Conservation (phyloP, 2,113 vertebrate species). For the Channa maculata region DNA sequence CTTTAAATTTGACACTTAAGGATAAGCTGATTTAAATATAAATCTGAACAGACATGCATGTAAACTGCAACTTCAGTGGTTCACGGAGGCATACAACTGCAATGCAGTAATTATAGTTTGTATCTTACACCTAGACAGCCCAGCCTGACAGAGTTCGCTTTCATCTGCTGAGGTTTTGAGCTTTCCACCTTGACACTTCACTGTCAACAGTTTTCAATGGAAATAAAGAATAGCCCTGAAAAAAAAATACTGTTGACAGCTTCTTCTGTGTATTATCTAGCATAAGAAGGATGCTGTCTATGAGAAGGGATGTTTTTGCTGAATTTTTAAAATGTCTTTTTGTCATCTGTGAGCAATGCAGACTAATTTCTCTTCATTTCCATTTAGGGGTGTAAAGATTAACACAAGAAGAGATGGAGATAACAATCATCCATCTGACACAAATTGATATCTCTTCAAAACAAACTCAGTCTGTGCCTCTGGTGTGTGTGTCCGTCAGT, state of each 20-base stretch:
- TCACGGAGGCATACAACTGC: no score
- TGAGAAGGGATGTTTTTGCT: neutral
- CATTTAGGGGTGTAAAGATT: neutral
- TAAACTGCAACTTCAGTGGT: no score
- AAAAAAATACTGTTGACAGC: neutral
- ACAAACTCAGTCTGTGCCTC: no score
- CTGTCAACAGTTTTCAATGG: neutral
- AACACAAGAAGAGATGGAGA: neutral
- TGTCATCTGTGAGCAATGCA: neutral
- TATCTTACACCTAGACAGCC: no score
- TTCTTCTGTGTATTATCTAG: neutral
- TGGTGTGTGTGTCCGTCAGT: no score
- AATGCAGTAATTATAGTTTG: no score
- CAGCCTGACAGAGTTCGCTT: neutral
- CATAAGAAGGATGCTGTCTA: neutral
- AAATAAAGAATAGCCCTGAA: no score
- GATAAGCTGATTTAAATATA: no score
- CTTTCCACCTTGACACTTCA: neutral
- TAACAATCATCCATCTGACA: no score
- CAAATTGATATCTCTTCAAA: no score
- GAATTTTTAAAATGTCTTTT: neutral
- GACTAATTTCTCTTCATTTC: neutral
- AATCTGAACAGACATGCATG: no score
- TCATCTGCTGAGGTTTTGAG: neutral
- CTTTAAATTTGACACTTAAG: no score